Evolutionary conservation across 37 sponge, comb jelly and placozoan genomes (phyloP), one percentile per base, ranked within the genome.

Genomic region (Mnemiopsis leidyi): DNA sequence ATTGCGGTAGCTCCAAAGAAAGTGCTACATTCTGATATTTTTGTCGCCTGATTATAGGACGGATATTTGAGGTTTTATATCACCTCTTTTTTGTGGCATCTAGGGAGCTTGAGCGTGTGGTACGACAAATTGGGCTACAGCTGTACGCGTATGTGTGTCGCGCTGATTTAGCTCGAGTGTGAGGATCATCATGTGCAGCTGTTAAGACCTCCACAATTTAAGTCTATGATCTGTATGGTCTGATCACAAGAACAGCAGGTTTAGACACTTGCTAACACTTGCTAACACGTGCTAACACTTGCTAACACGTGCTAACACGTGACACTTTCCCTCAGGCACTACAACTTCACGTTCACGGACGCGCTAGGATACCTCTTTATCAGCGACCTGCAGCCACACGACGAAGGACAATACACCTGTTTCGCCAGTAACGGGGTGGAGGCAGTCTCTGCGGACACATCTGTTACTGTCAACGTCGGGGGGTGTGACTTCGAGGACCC

Each of bases 271-370:
- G n/a, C n/a, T 48, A 48, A 48, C 61, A 48, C 13, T 18, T 13
- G 61, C 5, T 48, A 13, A 48, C 61, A 48, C 61, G 61, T 48
- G 61, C 5, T 48, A 5, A 18, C 13, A 48, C 61, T 48, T 48
- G 9, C 61, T 48, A 13, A 18, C 61, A 48, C 61, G 61, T 48
- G 61, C 5, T 48, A 13, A 48, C 61, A 48, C 61, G 5, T 48
- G 61, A 48, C 61, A 48, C 13, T 13, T 69, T 32, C 36, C 48
- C 16, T 37, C 90, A 38, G 90, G 61, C 90, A 85, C 90, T 85
- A 39, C 90, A 85, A 28, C 36, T 85, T 40, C 90, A 28, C 40
- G 2, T 85, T 85, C 90, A 85, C 90, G 1, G 90, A 85, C 90
- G 40, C 90, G 18, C 23, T 85, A 29, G 29, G 90, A 1, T 38